phyloP scores from a whole-genome alignment of 1,140 invertebrate species.

The Caenorhabditis briggsae region DNA sequence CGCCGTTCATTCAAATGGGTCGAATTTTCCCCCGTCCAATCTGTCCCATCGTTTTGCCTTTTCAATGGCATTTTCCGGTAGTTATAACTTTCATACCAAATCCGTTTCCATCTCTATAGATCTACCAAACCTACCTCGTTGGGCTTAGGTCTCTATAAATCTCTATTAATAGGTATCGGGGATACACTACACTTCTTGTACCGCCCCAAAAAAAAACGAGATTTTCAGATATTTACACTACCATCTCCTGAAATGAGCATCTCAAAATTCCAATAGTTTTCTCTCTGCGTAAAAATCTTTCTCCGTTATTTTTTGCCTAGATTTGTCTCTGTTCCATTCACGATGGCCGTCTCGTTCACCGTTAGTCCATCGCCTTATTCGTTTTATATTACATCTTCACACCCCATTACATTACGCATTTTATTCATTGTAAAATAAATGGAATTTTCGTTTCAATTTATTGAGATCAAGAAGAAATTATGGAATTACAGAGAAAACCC shows the following conservation, averaged over 20 bases:
- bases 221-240: background rate
- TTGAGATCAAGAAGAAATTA: no score
- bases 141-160: background rate
- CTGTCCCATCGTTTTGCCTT: conserved; percentile 27
- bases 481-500: no score
- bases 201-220: background rate
- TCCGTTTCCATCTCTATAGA: background rate
- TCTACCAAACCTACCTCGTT: conserved; percentile 16
- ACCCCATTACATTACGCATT: conserved; percentile 39
- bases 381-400: conserved; percentile 46
- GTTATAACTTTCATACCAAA: background rate
- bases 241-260: conserved; percentile 25
- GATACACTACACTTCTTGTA: conserved; percentile 8
- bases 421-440: conserved; percentile 50
- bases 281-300: no score
- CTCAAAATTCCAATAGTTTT: conserved; percentile 6
- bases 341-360: conserved; percentile 1
- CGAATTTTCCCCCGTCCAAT: background rate
- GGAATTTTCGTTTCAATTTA: conserved; percentile 2
- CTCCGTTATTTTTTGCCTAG: background rate
- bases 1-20: background rate
- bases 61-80: conserved; percentile 7
- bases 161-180: conserved; percentile 25
- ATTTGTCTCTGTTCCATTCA: conserved; percentile 30
- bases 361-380: conserved; percentile 2